Evolutionary conservation across 2,797 vertebrate genomes (phyloP).

Genomic region (Apogon hyalosoma): DNA sequence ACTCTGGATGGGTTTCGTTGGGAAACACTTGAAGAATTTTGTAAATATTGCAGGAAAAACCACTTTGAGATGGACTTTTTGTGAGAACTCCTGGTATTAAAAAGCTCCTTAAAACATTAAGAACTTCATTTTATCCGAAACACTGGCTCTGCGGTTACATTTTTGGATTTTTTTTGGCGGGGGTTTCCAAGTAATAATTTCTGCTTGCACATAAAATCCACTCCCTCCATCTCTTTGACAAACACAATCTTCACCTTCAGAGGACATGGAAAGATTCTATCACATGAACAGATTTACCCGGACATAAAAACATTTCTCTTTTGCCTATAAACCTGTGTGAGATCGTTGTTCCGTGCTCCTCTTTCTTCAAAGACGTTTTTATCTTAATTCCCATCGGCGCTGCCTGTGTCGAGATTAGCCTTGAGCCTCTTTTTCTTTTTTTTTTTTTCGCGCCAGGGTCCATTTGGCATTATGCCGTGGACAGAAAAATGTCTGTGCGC

Average conservation of each 20-base stretch:
- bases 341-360: conserved; percentile 27
- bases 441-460: conserved; percentile 11
- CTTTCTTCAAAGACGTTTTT: conserved; percentile 41
- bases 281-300: conserved; percentile 3
- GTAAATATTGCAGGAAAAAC: too few relatives aligned
- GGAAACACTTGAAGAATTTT: too few relatives aligned
- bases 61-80: too few relatives aligned
- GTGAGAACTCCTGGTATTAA: too few relatives aligned
- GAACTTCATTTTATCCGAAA: too few relatives aligned
- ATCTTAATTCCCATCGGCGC: conserved; percentile 68
- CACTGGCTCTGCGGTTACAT: not conserved
- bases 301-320: conserved; percentile 19
- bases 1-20: too few relatives aligned
- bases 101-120: too few relatives aligned
- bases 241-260: conserved; percentile 30
- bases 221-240: conserved; percentile 22
- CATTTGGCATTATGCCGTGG: not conserved
- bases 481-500: conserved; percentile 19
- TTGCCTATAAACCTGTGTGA: conserved; percentile 25
- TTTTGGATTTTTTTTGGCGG: not conserved
- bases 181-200: conserved; percentile 21
- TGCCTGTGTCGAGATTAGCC: conserved; percentile 57
- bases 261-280: conserved; percentile 8
- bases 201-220: conserved; percentile 10
- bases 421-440: conserved; percentile 5